phyloP scores from a whole-genome alignment of 2,113 vertebrate species.

The Regulus satrapa region DNA sequence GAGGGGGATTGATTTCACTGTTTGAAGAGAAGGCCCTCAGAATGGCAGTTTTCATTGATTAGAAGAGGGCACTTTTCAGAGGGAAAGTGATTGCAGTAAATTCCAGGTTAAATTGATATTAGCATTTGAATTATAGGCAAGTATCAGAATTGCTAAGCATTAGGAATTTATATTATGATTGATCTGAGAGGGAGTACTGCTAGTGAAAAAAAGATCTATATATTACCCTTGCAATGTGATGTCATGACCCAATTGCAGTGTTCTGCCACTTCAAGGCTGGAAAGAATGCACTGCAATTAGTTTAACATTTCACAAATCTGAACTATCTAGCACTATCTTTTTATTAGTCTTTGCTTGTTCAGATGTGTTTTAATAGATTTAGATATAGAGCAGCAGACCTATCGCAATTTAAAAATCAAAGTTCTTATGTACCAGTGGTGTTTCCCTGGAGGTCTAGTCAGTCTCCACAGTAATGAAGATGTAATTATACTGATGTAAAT shows the following conservation, averaged over 20 bases:
- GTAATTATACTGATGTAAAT: constrained; percentile 82
- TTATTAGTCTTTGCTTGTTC: constrained; percentile 1
- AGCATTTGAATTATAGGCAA: constrained; percentile 2
- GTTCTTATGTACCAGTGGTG: not conserved
- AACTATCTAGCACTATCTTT: not conserved
- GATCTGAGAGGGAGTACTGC: not conserved
- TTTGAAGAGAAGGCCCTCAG: not conserved
- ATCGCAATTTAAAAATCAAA: constrained; percentile 56
- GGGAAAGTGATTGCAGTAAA: not conserved
- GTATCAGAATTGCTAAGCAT: not conserved
- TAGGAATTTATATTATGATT: not conserved
- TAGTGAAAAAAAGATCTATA: not conserved
- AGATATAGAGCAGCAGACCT: not conserved
- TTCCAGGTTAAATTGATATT: not conserved
- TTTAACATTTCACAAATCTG: not conserved
- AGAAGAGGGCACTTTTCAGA: constrained; percentile 15
- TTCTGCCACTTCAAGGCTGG: not conserved
- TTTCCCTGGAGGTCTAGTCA: constrained; percentile 62
- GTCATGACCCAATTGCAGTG: not conserved
- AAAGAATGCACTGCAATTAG: constrained; percentile 1
- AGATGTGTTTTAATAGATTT: not conserved
- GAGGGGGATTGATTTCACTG: constrained; percentile 1
- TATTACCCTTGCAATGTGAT: not conserved
- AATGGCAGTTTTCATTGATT: not conserved
- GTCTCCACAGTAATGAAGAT: constrained; percentile 73